A percentile compares a stretch with the other conserved stretches of the same genome.
Evolutionary conservation across 2,888 invertebrate species (phyloP).

Genomic region (Diloba caeruleocephala): DNA sequence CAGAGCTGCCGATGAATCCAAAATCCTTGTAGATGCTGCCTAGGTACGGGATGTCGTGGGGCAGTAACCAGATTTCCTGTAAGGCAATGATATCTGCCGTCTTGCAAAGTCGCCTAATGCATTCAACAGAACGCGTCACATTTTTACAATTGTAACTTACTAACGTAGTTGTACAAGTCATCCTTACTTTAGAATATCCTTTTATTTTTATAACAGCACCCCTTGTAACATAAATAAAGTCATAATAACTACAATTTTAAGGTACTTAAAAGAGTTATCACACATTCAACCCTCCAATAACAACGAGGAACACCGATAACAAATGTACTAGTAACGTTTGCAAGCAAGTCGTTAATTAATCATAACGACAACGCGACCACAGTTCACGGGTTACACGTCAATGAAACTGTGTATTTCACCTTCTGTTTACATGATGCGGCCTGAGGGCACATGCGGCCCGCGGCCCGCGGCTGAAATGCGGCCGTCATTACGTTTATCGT

Average conservation of each 20-base stretch:
- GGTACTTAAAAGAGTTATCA: background rate
- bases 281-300: constrained; percentile 8
- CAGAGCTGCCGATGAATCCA: background rate
- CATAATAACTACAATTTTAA: too few species aligned
- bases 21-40: background rate
- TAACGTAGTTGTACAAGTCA: background rate
- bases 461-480: constrained; percentile 19
- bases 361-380: constrained; percentile 40
- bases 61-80: background rate
- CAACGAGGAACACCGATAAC: constrained; percentile 6
- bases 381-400: constrained; percentile 25
- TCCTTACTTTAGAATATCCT: too few species aligned
- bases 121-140: background rate
- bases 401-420: constrained; percentile 45
- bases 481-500: constrained; percentile 43
- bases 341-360: constrained; percentile 49
- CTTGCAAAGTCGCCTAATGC: background rate
- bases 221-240: too few species aligned
- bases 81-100: constrained; percentile 2
- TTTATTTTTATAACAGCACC: too few species aligned
- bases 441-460: constrained; percentile 1
- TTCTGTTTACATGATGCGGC: constrained; percentile 35
- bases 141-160: constrained; percentile 4
- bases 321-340: constrained; percentile 23
- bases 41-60: background rate